Evolutionary conservation across 92 coral and sea anemone genomes (phyloP), one percentile per base, ranked within the genome.

Genomic region (Siderastrea radians): DNA sequence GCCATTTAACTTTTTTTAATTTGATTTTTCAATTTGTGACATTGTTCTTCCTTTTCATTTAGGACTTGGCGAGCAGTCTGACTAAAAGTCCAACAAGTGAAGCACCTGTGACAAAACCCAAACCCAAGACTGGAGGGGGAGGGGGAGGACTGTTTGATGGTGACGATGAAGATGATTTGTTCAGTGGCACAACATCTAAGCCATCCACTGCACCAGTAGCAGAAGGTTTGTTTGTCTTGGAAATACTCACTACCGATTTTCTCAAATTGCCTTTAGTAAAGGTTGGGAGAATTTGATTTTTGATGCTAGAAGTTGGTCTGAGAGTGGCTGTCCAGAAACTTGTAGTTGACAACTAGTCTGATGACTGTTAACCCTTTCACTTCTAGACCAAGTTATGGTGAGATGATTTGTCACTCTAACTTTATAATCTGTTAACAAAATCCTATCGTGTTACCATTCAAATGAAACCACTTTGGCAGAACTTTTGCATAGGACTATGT

Each of bases 121-220:
- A 74, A 59, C 62, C 84, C 46, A 82, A 47, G 70, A 12, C 68
- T 0, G 57, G 48, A 70, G 78, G 88, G 89, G 80, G 77, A 78
- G 95, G 90, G 2, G 90, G 94, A 47, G 98, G 98, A 12, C 86
- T 96, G 72, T 95, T 95, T 73, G 89, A 91, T 52, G 91, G 91
- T 67, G 99, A 93, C 77, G 99, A 93, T 2, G 99, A 96, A 68
- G 98, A 95, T 72, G 99, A 97, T 69, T 90, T 95, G 91, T 95
- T 95, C 46, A 75, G 65, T 58, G 74, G 72, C 55, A 88, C 58
- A 45, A 48, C 75, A 38, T 66, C 83, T 54, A 88, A 86, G 51
- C 83, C 87, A 60, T 52, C 66, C 4, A 1, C 72, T 53, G 7
- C 70, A 62, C 52, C 52, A 38, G 64, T 53, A 63, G n/a, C 19